These are phyloP conservation scores for Mormoops blainvillei DNA, from an alignment of 2,113 vertebrate genomes.

Conservation along the genomic window DNA sequence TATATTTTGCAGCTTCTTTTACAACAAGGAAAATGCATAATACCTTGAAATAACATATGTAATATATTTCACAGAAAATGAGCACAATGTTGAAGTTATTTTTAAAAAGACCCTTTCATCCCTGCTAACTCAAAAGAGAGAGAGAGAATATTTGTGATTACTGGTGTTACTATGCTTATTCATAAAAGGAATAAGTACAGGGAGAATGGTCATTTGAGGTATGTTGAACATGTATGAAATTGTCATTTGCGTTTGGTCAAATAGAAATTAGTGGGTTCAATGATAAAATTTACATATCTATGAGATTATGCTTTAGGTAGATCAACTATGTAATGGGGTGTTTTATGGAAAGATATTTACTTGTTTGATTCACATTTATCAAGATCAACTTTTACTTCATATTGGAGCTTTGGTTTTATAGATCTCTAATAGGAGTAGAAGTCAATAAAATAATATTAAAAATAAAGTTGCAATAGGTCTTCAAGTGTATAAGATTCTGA, in stretches of 20 bases:
- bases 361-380: neutral
- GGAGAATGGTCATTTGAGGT: neutral
- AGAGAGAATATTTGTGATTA: neutral
- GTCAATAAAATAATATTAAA: neutral
- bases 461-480: neutral
- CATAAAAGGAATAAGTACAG: neutral
- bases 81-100: neutral
- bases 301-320: neutral
- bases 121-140: neutral
- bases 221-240: neutral
- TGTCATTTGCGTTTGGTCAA: neutral
- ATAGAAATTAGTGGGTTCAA: neutral
- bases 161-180: neutral
- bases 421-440: neutral
- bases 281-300: neutral
- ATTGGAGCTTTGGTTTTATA: slow-evolving; percentile 33
- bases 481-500: neutral
- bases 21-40: neutral
- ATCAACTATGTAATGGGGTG: neutral
- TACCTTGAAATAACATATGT: neutral
- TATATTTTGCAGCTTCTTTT: neutral
- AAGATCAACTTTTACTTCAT: neutral
- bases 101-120: neutral
- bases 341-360: neutral
- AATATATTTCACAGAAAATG: neutral